Evolutionary conservation across 2,888 invertebrate species (phyloP), one percentile per base, ranked within the genome.

Genomic region (Helleia helle): DNA sequence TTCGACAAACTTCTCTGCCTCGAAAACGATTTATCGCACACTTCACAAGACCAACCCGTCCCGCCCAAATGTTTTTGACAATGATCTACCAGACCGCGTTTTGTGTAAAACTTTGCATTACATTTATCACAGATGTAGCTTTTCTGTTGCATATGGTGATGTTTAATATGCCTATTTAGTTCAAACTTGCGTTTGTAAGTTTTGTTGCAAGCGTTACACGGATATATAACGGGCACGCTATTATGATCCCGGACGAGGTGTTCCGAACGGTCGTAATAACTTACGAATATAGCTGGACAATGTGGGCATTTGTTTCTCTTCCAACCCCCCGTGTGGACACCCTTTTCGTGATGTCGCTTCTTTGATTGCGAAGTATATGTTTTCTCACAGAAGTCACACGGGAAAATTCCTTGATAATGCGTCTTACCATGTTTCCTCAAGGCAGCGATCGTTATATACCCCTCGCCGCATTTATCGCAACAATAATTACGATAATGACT

Each of bases 381-480:
- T 53, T 87, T 87, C 1, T 77, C 83, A 50, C 88, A 88, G 30
- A 64, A 79, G 11, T 72, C 73, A 52, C 87, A 88, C 0, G 86
- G 86, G 46, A 87, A 89, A 36, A 85, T 71, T 4, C 86, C 84
- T 27, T 76, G 80, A 1, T 72, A 77, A 52, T 86, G 86, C 0
- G 80, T 84, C 49, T 79, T 81, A 0, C 67, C 73, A 50, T 86
- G 86, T 36, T 84, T 81, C 22, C 80, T 64, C n/a, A 86, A 48
- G 0, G 81, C 80, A 1, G 79, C 76, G 24, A 81, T 81, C 0
- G 84, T 83, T 0, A 81, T 77, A 44, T 81, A 85, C 0, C 79
- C 81, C 0, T 62, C 71, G 0, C 79, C 83, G 48, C 86, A 86
- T 52, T 80, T 80, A 13, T 75, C 72, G 40, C 86, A 86, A 36